Evolutionary conservation across 2,888 invertebrate species (phyloP).

Genomic region (Eilema caniola): DNA sequence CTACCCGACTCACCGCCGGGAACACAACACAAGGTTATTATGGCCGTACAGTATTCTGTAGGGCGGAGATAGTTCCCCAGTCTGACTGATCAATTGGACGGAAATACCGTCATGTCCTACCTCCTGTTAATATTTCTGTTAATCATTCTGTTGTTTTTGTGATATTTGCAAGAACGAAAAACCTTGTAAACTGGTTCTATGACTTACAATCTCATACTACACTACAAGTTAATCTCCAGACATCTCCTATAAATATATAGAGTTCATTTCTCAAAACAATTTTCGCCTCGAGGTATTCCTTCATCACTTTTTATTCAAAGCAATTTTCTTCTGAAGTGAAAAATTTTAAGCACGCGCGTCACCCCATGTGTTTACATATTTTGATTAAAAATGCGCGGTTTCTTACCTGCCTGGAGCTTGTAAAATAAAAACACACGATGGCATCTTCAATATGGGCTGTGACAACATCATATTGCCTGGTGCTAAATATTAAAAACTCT

Average conservation of each 20-base stretch:
- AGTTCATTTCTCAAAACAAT: neutral
- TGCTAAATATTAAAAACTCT: neutral
- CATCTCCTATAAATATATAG: neutral
- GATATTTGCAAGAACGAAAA: neutral
- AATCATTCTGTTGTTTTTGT: neutral
- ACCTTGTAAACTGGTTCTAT: neutral
- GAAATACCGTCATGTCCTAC: too few species aligned
- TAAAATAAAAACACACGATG: neutral
- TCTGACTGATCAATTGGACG: too few species aligned
- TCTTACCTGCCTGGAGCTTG: neutral
- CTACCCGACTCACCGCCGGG: too few species aligned
- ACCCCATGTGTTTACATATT: conserved; percentile 1
- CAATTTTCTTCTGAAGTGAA: conserved; percentile 4
- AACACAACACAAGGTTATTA: too few species aligned
- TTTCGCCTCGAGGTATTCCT: neutral
- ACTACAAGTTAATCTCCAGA: neutral
- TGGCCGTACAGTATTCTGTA: too few species aligned
- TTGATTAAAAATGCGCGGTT: neutral
- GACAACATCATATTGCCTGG: neutral
- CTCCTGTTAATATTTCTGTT: too few species aligned
- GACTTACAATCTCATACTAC: neutral
- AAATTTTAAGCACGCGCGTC: conserved; percentile 1
- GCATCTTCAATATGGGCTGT: neutral
- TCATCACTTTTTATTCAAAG: conserved; percentile 4
- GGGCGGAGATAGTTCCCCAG: too few species aligned